Evolutionary conservation across 2,797 vertebrate genomes (phyloP).

Genomic region (Parotocinclus haroldoi): DNA sequence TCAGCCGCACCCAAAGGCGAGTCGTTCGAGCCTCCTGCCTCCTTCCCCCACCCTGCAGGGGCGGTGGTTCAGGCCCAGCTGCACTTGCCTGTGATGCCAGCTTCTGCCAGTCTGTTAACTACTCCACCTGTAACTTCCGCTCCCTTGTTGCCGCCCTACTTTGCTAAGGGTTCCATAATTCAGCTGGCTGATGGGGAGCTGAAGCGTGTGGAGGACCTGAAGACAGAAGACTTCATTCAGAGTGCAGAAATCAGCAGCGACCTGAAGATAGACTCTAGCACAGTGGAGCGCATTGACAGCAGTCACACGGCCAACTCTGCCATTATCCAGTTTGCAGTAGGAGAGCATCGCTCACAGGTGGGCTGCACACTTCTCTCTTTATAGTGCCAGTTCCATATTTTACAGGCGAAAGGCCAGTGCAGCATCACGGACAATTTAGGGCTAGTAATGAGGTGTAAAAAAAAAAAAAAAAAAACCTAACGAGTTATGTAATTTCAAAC

Average conservation of each 20-base stretch:
- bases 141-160: constrained; percentile 90
- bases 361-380: constrained; percentile 37
- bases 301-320: constrained; percentile 85
- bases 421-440: neutral
- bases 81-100: constrained; percentile 84
- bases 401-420: neutral
- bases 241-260: constrained; percentile 96
- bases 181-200: constrained; percentile 96
- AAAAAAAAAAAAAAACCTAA: too few relatives aligned
- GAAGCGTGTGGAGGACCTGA: constrained; percentile 96
- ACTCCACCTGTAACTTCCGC: constrained; percentile 71
- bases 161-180: constrained; percentile 97
- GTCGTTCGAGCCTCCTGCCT: constrained; percentile 70
- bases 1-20: constrained; percentile 84
- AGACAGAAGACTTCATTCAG: constrained; percentile 98
- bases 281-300: constrained; percentile 91
- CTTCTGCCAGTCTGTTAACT: constrained; percentile 57
- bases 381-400: neutral
- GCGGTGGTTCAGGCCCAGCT: constrained; percentile 89
- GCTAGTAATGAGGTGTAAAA: too few relatives aligned
- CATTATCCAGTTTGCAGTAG: constrained; percentile 93
- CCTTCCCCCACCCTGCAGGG: constrained; percentile 66
- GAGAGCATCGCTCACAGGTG: constrained; percentile 96
- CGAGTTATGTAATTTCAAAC: too few relatives aligned
- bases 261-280: constrained; percentile 97